These are phyloP conservation scores for Luperina nickerlii DNA, from an alignment of 2,888 invertebrate genomes.

Conservation along the genomic window DNA sequence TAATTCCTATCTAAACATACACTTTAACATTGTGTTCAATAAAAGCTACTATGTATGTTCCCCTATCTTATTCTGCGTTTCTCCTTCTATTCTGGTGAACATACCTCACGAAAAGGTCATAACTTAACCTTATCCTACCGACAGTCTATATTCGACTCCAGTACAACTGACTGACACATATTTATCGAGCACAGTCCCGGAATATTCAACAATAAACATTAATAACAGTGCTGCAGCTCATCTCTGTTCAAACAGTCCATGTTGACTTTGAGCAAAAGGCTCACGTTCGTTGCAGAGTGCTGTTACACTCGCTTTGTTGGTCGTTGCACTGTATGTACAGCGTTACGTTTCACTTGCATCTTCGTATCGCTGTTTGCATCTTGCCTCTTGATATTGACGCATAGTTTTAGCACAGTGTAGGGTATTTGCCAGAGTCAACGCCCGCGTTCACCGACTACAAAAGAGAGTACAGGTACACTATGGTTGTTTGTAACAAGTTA, in stretches of 20 bases:
- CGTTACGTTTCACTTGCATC: constrained; percentile 24
- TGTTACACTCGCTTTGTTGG: constrained; percentile 54
- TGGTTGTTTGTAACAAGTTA: not conserved
- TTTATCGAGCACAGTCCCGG: not conserved
- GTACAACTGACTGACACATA: constrained; percentile 2
- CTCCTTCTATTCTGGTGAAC: not conserved
- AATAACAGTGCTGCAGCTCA: constrained; percentile 33
- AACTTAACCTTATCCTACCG: not conserved
- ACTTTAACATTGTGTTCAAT: not conserved
- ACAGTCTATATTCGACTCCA: constrained; percentile 1
- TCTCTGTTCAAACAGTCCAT: constrained; percentile 16
- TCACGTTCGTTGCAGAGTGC: constrained; percentile 7
- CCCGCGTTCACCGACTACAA: not conserved
- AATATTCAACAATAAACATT: constrained; percentile 37
- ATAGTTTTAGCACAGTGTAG: not conserved
- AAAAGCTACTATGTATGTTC: not conserved
- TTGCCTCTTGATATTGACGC: constrained; percentile 34
- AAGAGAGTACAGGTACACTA: not conserved
- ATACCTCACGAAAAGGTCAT: not conserved
- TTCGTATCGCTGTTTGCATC: constrained; percentile 37
- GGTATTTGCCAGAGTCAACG: not conserved
- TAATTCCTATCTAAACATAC: not conserved
- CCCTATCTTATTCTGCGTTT: not conserved
- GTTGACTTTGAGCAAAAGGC: constrained; percentile 50
- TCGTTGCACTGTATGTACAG: constrained; percentile 17